Base-by-base conservation (phyloP, 2,888 invertebrate species). In the Marasmarcha lunaedactyla region DNA sequence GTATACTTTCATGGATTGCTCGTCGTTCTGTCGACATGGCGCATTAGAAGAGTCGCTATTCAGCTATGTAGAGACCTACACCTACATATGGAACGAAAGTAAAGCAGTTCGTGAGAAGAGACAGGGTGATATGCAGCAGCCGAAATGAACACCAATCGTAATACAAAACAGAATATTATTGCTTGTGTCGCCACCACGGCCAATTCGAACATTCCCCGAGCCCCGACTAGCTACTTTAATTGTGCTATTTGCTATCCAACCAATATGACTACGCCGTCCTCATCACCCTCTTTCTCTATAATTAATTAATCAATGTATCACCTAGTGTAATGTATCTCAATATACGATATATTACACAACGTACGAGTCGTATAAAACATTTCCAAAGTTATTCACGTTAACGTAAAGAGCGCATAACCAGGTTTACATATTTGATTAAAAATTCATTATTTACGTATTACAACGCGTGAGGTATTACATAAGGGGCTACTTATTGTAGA, bases 401-500 rank as follows among this genome's bases (percentile, higher is more conserved):
- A 20, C 20, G 15, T 13, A 14, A 36, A 40, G 30, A 38, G 25
- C 35, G 15, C 20, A 33, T 39, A 25, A 20, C 20, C 7, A 20
- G 20, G 20, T 20, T 20, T 20, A 20, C 20, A 20, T 20, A 20
- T 20, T 20, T 20, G 7, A 20, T 20, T 20, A 20, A 7, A 20
- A 20, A 20, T 20, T 20, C 20, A 20, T 20, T 20, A 5, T 20
- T 20, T 20, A 20, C 20, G 20, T 20, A 20, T 20, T 20, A 52
- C 54, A 62, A 63, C 74, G 76, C 64, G 76, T 67, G 77, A 68
- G 72, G 66, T 51, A 54, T 52, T 52, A 67, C 72, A 69, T 64
- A 64, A 57, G 57, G 65, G 47, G 66, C 76, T 78, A 77, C 70
- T 66, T 74, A 77, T 55, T 30, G 65, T 74, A 73, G 61, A 77